A percentile compares a stretch with the other conserved stretches of the same genome.
Evolutionary conservation across 1,140 invertebrate species (phyloP).

Genomic region (Apis florea): DNA sequence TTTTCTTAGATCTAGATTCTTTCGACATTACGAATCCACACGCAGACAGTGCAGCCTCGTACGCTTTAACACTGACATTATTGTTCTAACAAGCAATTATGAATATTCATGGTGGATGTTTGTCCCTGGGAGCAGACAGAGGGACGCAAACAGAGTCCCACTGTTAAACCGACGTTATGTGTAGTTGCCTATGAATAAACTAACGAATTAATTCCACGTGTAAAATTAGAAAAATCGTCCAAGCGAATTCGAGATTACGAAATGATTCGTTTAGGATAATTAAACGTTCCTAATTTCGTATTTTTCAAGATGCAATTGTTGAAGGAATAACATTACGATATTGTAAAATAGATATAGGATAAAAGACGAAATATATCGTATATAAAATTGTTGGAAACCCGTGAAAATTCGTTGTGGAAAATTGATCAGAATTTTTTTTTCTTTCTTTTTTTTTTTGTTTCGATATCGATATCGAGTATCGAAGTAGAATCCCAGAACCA

Average conservation of each 20-base stretch:
- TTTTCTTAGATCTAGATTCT: background rate
- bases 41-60: conserved; percentile 18
- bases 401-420: background rate
- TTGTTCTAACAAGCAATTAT: conserved; percentile 59
- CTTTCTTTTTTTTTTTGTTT: background rate
- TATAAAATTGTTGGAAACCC: background rate
- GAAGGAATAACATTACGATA: background rate
- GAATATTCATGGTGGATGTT: conserved; percentile 59
- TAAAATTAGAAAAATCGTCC: conserved; percentile 34
- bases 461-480: background rate
- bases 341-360: background rate
- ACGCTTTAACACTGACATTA: conserved; percentile 50
- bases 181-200: conserved; percentile 50
- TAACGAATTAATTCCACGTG: conserved; percentile 50
- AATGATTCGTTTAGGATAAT: background rate
- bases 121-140: conserved; percentile 20
- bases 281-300: background rate
- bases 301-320: background rate
- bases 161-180: conserved; percentile 50
- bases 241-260: conserved; percentile 5
- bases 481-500: background rate
- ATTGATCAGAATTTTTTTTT: background rate
- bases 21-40: background rate
- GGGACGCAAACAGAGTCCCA: conserved; percentile 45
- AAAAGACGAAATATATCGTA: background rate